These are phyloP conservation scores for Magallana angulata DNA, from an alignment of 1,140 invertebrate genomes.

Conservation along the genomic window DNA sequence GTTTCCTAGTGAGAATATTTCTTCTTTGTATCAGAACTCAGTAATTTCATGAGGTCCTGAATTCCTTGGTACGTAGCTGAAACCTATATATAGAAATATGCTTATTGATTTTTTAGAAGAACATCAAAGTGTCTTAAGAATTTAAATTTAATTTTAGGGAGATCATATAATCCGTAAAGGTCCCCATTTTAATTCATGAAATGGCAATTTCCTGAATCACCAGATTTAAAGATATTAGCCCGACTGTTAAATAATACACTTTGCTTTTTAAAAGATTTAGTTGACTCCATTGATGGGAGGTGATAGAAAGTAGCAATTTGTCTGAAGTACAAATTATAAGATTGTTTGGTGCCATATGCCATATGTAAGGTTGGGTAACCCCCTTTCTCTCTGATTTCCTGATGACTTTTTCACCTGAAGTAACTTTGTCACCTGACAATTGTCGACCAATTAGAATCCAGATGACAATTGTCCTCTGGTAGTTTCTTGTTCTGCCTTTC, in stretches of 20 bases:
- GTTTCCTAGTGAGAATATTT: constrained; percentile 9
- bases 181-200: constrained; percentile 9
- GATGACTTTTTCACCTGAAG: not conserved
- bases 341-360: not conserved
- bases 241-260: not conserved
- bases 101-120: not conserved
- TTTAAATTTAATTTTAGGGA: not conserved
- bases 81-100: constrained; percentile 2
- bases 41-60: not conserved
- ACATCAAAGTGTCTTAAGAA: constrained; percentile 6
- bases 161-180: constrained; percentile 15
- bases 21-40: not conserved
- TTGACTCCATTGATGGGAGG: constrained; percentile 11
- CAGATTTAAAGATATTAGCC: not conserved
- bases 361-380: not conserved
- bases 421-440: constrained; percentile 12
- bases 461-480: constrained; percentile 22
- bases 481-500: not conserved
- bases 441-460: not conserved
- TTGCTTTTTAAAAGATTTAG: not conserved
- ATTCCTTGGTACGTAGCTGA: not conserved
- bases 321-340: not conserved
- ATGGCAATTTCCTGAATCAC: constrained; percentile 34
- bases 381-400: not conserved
- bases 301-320: constrained; percentile 5